Evolutionary conservation across 2,888 invertebrate genomes (phyloP).

Genomic region (Rhaphigaster nebulosa): DNA sequence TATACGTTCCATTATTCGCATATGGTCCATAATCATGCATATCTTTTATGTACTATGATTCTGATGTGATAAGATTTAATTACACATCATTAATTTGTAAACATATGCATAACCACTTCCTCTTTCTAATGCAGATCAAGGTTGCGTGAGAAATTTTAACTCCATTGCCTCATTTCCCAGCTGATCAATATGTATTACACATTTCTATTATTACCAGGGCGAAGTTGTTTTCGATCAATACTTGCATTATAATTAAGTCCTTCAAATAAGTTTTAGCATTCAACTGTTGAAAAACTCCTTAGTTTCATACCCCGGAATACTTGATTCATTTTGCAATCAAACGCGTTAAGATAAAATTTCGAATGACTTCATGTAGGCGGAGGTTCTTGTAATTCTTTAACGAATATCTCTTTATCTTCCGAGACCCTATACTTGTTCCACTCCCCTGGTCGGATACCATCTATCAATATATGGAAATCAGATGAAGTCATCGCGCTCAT

Average conservation of each 20-base stretch:
- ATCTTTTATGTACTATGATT: not conserved
- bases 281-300: not conserved
- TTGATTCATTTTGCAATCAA: not conserved
- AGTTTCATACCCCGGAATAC: not conserved
- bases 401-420: constrained; percentile 33
- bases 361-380: constrained; percentile 27
- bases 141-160: constrained; percentile 29
- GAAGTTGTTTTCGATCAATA: not conserved
- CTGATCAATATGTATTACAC: not conserved
- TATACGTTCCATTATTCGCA: not conserved
- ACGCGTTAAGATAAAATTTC: not conserved
- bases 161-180: not conserved
- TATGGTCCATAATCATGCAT: constrained; percentile 3
- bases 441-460: not conserved
- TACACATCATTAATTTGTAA: constrained; percentile 16
- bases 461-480: constrained; percentile 29
- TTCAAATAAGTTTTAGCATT: not conserved
- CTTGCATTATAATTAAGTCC: not conserved
- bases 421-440: not conserved
- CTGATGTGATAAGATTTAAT: not conserved
- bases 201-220: not conserved
- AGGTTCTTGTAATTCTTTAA: constrained; percentile 38
- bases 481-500: constrained; percentile 13
- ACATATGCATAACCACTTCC: constrained; percentile 28
- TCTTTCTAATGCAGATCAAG: not conserved